Base-by-base conservation (phyloP, 2,797 vertebrate species). In the Xyrichtys novacula region DNA sequence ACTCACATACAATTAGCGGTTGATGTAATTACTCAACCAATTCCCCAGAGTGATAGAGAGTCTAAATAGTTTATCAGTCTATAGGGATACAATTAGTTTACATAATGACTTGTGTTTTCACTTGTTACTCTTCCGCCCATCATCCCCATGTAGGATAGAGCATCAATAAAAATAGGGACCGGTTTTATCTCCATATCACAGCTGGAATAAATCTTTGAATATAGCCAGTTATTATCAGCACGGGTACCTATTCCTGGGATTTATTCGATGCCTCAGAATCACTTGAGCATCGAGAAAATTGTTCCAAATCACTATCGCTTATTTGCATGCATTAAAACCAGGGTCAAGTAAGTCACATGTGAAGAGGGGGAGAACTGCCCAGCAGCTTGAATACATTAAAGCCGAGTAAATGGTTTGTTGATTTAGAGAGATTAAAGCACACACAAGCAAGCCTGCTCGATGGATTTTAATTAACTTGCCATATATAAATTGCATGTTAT, bases 401-500 rank as follows among this genome's bases (percentile, higher is more conserved):
- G 71, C 73, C 55, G 71, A 89, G 86, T 87, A 93, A 92, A 92
- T 85, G 87, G 86, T 90, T 89, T 92, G 91, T 90, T 92, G 91
- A 89, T 90, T 88, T 85, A 88, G 83, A 88, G 48, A 89, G 90
- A 92, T 92, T 90, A 91, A 84, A 89, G 84, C 85, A 88, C 79
- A 89, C 82, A 89, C 76, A 91, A 80, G 82, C 81, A 86, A 68
- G 61, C 77, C 81, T 86, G 82, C 87, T 90, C 69, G 57, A 85
- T 89, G 89, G 88, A 86, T 92, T 94, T 91, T 92, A 94, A 94
- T 94, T 93, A 93, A 93, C 87, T 91, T 89, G 90, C 89, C 89
- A 91, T 92, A 91, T 91, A 93, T 90, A 90, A 92, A 93, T 88
- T 91, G 82, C 87, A 91, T 84, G 90, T 93, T 92, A 94, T 92